Base-by-base conservation (phyloP, 2,888 invertebrate genomes). In the Macropis europaea region DNA sequence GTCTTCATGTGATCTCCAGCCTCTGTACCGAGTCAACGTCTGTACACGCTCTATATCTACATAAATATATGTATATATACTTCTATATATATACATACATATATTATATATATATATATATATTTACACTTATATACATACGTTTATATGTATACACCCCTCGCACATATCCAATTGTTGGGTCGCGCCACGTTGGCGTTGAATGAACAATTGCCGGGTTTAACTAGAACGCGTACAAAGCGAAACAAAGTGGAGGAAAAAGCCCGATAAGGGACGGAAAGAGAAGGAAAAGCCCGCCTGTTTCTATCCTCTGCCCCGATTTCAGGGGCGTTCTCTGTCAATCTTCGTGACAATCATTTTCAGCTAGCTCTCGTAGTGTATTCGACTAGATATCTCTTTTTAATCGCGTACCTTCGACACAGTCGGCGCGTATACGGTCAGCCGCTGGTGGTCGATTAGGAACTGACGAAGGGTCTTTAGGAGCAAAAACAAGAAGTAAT, bases 271-370 rank as follows among this genome's bases (percentile, higher is more conserved):
- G 30, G n/a, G 7, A 43, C 11, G 30, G 13, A 9, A 1, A 3
- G 30, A 17, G 11, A 24, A n/a, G 28, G 6, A 24, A 17, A 15
- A n/a, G 13, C 30, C 32, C 30, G 15, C 48, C 32, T 30, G 19
- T 32, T 7, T 59, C 40, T 38, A 45, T 56, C 54, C 48, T 24
- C 30, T 53, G 45, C 36, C 19, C 45, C 56, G 15, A 17, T 17
- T 24, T 52, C 17, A 13, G 61, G 73, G 42, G 63, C 70, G 54
- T 47, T 69, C 76, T 81, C 66, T 79, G 83, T 83, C 83, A 79
- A 77, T 84, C 80, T 82, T 84, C 77, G 82, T 85, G 88, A 88
- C 88, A 88, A 88, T 88, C 88, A 88, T 85, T 87, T 84, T 82
- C 79, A 73, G 69, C 83, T 81, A 82, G 81, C 69, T 79, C 75